These are phyloP conservation scores for Chrysotoxum bicinctum DNA, from an alignment of 2,888 invertebrate species.

Conservation along the genomic window DNA sequence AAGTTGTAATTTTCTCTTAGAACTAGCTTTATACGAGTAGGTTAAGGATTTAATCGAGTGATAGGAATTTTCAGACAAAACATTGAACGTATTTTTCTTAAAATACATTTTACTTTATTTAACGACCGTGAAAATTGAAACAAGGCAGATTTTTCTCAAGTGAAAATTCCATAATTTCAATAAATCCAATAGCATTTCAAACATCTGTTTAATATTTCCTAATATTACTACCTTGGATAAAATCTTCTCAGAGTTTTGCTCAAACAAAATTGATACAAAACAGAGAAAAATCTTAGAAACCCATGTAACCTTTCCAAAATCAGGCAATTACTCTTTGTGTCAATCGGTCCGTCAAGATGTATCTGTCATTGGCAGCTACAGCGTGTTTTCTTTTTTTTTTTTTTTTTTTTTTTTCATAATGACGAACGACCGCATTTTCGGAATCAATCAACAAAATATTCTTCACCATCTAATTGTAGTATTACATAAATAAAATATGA, in stretches of 20 bases:
- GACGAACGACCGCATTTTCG: constrained; percentile 45
- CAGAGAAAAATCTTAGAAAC: constrained; percentile 11
- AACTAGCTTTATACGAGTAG: no score
- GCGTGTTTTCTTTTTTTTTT: constrained; percentile 1
- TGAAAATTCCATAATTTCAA: neutral
- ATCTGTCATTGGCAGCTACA: constrained; percentile 16
- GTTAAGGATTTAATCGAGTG: no score
- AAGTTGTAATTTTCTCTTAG: no score
- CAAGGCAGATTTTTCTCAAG: no score
- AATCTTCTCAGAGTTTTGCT: neutral
- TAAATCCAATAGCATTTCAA: neutral
- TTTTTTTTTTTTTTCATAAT: neutral
- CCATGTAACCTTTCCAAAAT: constrained; percentile 50
- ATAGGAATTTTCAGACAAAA: no score
- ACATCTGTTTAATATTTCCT: constrained; percentile 44
- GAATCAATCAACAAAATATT: constrained; percentile 55
- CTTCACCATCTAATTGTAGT: constrained; percentile 29
- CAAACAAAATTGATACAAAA: neutral
- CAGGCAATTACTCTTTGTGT: constrained; percentile 58
- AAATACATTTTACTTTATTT: no score
- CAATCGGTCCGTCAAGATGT: constrained; percentile 38
- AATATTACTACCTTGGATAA: neutral
- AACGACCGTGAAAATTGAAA: no score
- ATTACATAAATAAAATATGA: constrained; percentile 2
- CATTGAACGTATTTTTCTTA: no score